Evolutionary conservation across 2,888 invertebrate species (phyloP), one percentile per base, ranked within the genome.

Genomic region (Drosophila prostipennis): DNA sequence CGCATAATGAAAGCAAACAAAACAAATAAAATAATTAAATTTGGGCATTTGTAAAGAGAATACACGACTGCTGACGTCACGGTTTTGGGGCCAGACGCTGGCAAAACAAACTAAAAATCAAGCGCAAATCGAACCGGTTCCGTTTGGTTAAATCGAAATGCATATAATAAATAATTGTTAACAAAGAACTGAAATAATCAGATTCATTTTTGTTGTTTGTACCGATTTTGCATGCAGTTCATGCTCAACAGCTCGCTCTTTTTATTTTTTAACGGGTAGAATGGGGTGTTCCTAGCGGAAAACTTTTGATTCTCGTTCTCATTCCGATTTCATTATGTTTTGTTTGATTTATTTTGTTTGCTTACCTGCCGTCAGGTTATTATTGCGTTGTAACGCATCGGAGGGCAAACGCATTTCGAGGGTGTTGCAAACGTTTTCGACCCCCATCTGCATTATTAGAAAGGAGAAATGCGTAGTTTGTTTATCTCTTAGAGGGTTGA

Each of bases 81-180:
- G 39, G 26, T 40, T 34, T 39, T 34, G 32, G 19, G 37, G 29
- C 26, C 40, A 49, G 36, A 64, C 51, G 14, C 6, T 52, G 13
- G 26, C 14, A 60, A 26, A 19, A 49, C n/a, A 49, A 49, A 45
- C 37, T 34, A 39, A 49, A 61, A 59, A 49, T 46, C 53, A 57
- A 55, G 39, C 43, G 52, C 65, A 82, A 56, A 56, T 69, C 40
- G 34, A 86, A 65, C 73, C 70, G 73, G 78, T 77, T 82, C 43
- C 52, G 26, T 64, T 76, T 59, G 74, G 75, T 72, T 69, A 23
- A 59, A 49, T 55, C 32, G 36, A 74, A 72, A 60, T 42, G 48
- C 46, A 39, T 43, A 63, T 43, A 56, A 56, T 46, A 60, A 57
- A 57, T 70, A 32, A 69, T 36, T 49, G 42, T 59, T 32, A 46